Evolutionary conservation across 2,797 vertebrate genomes (phyloP).

Genomic region (Chromis chromis): DNA sequence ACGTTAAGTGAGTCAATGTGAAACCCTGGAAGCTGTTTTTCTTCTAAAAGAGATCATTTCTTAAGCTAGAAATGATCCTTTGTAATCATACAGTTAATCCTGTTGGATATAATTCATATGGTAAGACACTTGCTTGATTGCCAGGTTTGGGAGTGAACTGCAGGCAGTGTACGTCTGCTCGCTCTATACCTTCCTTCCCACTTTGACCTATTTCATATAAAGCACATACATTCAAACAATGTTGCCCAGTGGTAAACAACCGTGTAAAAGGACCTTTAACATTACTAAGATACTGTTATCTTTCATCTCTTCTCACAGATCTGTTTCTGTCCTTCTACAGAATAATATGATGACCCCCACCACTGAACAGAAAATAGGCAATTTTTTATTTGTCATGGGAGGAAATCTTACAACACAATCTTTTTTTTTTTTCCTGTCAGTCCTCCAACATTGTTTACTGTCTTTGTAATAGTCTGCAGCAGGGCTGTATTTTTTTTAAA

Average conservation of each 20-base stretch:
- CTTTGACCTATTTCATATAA: slow-evolving; percentile 6
- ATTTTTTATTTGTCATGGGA: slow-evolving; percentile 12
- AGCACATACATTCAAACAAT: slow-evolving; percentile 1
- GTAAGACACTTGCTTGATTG: slow-evolving; percentile 23
- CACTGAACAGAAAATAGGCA: slow-evolving; percentile 7
- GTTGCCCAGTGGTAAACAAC: neutral
- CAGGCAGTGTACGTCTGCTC: neutral
- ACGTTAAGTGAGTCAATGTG: neutral
- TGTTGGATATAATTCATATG: slow-evolving; percentile 11
- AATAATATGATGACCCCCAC: neutral
- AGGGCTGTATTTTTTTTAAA: neutral
- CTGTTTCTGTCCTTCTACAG: slow-evolving; percentile 9
- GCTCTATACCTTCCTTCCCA: neutral
- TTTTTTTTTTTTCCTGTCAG: slow-evolving; percentile 15
- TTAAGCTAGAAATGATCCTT: neutral
- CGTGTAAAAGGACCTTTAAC: neutral
- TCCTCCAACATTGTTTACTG: slow-evolving; percentile 17
- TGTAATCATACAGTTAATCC: slow-evolving; percentile 17
- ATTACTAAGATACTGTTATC: neutral
- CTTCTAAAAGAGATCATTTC: slow-evolving; percentile 10
- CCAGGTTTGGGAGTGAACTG: neutral
- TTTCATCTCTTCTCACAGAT: neutral
- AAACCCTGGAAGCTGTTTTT: slow-evolving; percentile 4
- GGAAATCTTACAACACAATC: slow-evolving; percentile 16
- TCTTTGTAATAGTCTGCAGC: slow-evolving; percentile 18